Evolutionary conservation across 2,113 vertebrate species (phyloP), one percentile per base, ranked within the genome.

Genomic region (Lepus europaeus): DNA sequence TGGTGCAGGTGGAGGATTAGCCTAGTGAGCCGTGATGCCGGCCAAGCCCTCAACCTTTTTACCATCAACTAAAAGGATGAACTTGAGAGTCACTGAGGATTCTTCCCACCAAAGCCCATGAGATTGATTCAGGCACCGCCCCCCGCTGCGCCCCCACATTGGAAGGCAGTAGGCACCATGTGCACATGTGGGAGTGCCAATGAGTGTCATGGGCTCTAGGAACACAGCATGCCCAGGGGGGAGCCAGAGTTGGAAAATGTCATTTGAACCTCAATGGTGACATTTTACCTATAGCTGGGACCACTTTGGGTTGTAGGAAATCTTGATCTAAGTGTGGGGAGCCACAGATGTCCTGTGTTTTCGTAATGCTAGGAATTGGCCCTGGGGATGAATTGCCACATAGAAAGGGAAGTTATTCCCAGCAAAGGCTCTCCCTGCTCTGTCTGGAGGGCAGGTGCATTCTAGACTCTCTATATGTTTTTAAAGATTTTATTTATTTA

Each of bases 1-100:
- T 7, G 6, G 45, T 45, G 45, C 45, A 45, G 45, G 45, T 45
- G 6, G 45, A 45, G 45, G 45, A 45, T 45, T 45, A 45, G 45
- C 45, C 45, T 45, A 45, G 45, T 45, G 45, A 45, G 45, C 45
- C 45, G 45, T 7, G 6, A 7, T 7, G 6, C 45, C 6, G 45
- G 45, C 29, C n/a, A 68, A 63, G 69, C 56, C 73, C 83, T 95
- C 72, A 49, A 61, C 87, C 56, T 90, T 31, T 70, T 87, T 59
- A 72, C 70, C 27, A 31, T 87, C 66, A 92, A 95, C 84, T 73
- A 83, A 82, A 83, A 61, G 63, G 53, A 59, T 76, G 77, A 95
- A 87, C 66, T 70, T 76, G 31, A 86, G 56, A 73, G 33, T 93
- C 27, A 5, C 72, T 66, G 22, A 56, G 68, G 70, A 90, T 92